Conservation (phyloP, 2,888 invertebrate genomes). For the Zonitis immaculata region DNA sequence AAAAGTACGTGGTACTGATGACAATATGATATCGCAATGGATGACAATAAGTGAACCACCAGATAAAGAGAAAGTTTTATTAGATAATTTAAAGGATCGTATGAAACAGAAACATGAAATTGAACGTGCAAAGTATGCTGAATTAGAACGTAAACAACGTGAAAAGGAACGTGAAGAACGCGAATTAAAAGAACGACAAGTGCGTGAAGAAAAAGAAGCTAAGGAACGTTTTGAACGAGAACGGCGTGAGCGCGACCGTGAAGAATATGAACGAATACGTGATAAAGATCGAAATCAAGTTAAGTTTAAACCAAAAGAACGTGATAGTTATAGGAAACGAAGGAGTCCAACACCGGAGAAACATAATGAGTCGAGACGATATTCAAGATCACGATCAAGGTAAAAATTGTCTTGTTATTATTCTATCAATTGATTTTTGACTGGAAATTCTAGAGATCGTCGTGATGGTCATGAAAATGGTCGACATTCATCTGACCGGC, state of each 20-base stretch:
- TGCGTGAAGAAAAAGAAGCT: slow-evolving; percentile 38
- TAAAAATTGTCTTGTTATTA: neutral
- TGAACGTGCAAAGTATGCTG: slow-evolving; percentile 42
- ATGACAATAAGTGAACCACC: slow-evolving; percentile 50
- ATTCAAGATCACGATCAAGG: slow-evolving; percentile 2
- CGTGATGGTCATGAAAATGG: slow-evolving; percentile 17
- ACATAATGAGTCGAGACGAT: neutral
- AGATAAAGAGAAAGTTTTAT: slow-evolving; percentile 49
- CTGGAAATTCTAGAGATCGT: slow-evolving; percentile 3
- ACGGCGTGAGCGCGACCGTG: slow-evolving; percentile 38
- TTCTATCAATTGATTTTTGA: neutral
- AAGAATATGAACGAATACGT: slow-evolving; percentile 41
- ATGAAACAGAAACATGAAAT: slow-evolving; percentile 53
- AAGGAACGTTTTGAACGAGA: slow-evolving; percentile 38
- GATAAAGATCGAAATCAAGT: slow-evolving; percentile 41
- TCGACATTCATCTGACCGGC: slow-evolving; percentile 14
- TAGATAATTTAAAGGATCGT: slow-evolving; percentile 53
- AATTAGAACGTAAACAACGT: slow-evolving; percentile 37
- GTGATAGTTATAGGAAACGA: slow-evolving; percentile 33
- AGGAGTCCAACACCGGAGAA: slow-evolving; percentile 13
- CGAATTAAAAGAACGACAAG: slow-evolving; percentile 43
- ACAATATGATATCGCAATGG: slow-evolving; percentile 49
- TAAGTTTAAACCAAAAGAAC: slow-evolving; percentile 47
- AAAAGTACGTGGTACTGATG: slow-evolving; percentile 28
- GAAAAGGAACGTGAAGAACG: slow-evolving; percentile 42